Conservation (phyloP, 2,888 invertebrate genomes). For the Eutolmus rufibarbis region DNA sequence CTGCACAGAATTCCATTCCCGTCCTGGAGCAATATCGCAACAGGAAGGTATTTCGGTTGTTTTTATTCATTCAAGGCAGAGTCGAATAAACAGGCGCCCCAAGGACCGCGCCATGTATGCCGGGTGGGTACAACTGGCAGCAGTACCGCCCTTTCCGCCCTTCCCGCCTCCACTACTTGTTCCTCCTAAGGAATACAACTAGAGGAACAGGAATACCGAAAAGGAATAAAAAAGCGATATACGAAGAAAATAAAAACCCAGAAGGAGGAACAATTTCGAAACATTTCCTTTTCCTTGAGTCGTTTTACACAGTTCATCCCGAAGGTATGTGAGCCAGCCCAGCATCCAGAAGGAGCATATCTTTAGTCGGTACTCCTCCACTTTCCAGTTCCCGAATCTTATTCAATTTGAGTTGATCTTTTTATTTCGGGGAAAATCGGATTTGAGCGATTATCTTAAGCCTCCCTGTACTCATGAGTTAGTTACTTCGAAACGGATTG, state of each 20-base stretch:
- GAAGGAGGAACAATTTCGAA: neutral
- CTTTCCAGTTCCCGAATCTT: slow-evolving; percentile 42
- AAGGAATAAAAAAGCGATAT: neutral
- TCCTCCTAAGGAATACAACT: neutral
- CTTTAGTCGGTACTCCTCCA: neutral
- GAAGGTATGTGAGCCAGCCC: neutral
- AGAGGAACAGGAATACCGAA: neutral
- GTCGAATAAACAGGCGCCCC: neutral
- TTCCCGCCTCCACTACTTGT: neutral
- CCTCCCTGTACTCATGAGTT: slow-evolving; percentile 42
- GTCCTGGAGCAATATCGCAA: slow-evolving; percentile 1
- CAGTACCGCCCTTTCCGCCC: neutral
- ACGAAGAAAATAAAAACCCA: neutral
- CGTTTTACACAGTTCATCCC: neutral
- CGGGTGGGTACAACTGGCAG: neutral
- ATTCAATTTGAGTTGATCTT: slow-evolving; percentile 48
- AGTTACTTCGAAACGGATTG: slow-evolving; percentile 46
- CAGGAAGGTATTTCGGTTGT: slow-evolving; percentile 11
- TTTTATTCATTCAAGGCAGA: neutral
- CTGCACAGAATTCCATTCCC: neutral
- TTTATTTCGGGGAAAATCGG: slow-evolving; percentile 47
- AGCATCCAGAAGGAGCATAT: neutral
- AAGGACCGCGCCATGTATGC: neutral
- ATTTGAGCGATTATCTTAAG: slow-evolving; percentile 48
- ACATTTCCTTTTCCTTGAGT: neutral